phyloP scores from a whole-genome alignment of 2,888 invertebrate species.

The Tachystola acroxantha region DNA sequence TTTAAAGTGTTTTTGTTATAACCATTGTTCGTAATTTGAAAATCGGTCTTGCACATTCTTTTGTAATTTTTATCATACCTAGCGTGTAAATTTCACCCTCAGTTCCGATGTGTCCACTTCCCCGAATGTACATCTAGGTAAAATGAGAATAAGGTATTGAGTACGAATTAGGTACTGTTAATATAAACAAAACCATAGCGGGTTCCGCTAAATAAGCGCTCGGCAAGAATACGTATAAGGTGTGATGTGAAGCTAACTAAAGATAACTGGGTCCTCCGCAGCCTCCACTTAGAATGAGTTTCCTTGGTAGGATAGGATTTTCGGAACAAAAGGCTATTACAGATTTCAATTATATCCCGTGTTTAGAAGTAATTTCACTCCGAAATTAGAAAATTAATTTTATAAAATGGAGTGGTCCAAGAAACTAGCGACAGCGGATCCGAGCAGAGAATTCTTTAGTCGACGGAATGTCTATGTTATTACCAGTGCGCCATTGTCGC shows the following conservation, averaged over 20 bases:
- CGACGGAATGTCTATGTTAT: conserved; percentile 8
- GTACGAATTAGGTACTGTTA: no score
- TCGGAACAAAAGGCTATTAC: conserved; percentile 41
- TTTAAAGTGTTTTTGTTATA: no score
- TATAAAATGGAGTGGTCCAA: conserved; percentile 22
- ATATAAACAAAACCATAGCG: no score
- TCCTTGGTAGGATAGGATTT: conserved; percentile 36
- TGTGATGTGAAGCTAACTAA: conserved; percentile 11
- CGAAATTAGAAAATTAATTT: conserved; percentile 50
- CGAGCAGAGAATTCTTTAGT: background rate
- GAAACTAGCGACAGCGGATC: conserved; percentile 10
- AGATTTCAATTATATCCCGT: conserved; percentile 46
- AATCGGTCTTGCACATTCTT: no score
- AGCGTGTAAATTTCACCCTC: no score
- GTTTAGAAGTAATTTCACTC: conserved; percentile 47
- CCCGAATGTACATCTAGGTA: no score
- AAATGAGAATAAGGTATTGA: no score
- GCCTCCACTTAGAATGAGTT: conserved; percentile 26
- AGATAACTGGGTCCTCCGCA: conserved; percentile 13
- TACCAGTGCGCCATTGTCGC: conserved; percentile 30
- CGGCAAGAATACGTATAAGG: no score
- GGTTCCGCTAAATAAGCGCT: no score
- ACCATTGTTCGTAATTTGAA: no score
- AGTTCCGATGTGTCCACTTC: no score
- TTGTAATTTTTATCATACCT: no score